These are phyloP conservation scores for Euphydryas editha DNA, from an alignment of 2,888 invertebrate genomes.

Conservation along the genomic window DNA sequence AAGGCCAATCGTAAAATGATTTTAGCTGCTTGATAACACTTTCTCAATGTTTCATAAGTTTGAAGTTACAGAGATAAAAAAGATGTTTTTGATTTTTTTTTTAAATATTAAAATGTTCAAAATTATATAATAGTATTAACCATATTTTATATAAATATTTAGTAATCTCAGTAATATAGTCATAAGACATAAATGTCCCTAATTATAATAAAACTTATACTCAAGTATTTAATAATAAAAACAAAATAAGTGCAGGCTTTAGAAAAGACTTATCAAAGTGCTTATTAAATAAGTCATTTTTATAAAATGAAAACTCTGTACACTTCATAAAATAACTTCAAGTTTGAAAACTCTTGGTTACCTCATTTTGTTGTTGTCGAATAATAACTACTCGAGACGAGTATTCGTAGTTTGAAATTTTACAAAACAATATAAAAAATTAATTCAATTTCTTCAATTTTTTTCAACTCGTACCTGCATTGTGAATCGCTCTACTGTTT, in stretches of 20 bases:
- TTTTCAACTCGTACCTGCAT: not conserved
- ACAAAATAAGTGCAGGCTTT: not conserved
- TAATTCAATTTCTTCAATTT: not conserved
- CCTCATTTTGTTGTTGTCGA: not conserved
- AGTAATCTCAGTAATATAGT: no score
- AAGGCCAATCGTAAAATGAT: slow-evolving; percentile 58
- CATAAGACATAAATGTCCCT: no score
- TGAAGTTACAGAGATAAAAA: slow-evolving; percentile 45
- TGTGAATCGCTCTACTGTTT: slow-evolving; percentile 1
- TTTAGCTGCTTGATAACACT: slow-evolving; percentile 60
- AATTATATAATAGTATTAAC: not conserved
- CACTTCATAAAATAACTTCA: not conserved
- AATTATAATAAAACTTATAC: not conserved
- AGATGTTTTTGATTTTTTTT: slow-evolving; percentile 32
- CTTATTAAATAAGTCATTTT: not conserved
- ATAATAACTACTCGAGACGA: slow-evolving; percentile 9
- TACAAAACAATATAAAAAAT: not conserved
- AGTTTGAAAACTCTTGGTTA: not conserved
- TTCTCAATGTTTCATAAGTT: slow-evolving; percentile 50
- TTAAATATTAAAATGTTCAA: slow-evolving; percentile 12
- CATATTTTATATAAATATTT: no score
- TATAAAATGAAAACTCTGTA: not conserved
- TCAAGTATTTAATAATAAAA: not conserved
- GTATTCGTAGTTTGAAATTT: not conserved
- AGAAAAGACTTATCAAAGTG: not conserved